Conservation (phyloP, 2,113 vertebrate species). For the Physeter macrocephalus region DNA sequence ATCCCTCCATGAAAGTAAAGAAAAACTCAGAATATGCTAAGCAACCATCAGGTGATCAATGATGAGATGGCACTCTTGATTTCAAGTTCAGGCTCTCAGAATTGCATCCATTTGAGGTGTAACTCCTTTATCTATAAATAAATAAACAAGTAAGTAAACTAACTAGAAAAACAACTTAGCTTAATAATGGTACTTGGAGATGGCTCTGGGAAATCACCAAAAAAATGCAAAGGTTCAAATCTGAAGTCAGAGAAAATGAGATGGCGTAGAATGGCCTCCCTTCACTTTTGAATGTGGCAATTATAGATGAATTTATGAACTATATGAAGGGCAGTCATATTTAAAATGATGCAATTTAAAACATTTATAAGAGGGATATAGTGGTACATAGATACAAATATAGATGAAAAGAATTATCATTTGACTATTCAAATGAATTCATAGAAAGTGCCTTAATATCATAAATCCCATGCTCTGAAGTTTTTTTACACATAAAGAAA, state of each 20-base stretch:
- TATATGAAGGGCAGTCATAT: neutral
- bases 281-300: neutral
- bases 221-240: neutral
- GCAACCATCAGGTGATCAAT: neutral
- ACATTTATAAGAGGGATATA: neutral
- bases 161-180: neutral
- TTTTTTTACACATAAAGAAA: neutral
- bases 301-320: neutral
- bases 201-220: neutral
- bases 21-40: neutral
- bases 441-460: neutral
- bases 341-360: neutral
- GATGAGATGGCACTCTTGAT: no score
- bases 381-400: neutral
- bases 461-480: neutral
- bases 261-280: neutral
- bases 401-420: neutral
- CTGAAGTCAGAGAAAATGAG: neutral
- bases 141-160: neutral
- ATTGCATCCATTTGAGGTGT: neutral
- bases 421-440: neutral
- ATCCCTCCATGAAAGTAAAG: neutral
- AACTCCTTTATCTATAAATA: neutral
- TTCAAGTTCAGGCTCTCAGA: neutral
- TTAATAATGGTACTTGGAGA: neutral